A percentile compares a stretch with the other conserved stretches of the same genome.
phyloP scores from a whole-genome alignment of 2,888 invertebrate species.

The Frankliniella intonsa region DNA sequence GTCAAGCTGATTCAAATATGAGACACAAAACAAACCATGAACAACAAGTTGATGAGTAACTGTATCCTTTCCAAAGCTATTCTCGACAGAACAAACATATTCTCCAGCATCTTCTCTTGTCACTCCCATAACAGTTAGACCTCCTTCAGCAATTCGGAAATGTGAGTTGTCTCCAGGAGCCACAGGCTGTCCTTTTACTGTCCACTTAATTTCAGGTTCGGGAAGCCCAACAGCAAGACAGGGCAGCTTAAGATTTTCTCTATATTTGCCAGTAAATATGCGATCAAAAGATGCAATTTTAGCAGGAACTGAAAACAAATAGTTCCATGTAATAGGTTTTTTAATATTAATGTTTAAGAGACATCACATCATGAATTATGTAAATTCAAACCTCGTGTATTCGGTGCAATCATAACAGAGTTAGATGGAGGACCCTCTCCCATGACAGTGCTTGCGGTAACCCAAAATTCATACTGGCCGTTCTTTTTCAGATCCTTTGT shows the following conservation, averaged over 20 bases:
- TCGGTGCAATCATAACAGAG: slow-evolving; percentile 78
- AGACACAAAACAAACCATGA: slow-evolving; percentile 55
- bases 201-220: slow-evolving; percentile 84
- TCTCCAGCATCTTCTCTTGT: slow-evolving; percentile 88
- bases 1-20: background rate
- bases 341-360: background rate
- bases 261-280: slow-evolving; percentile 85
- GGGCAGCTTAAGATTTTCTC: slow-evolving; percentile 85
- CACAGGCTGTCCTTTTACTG: slow-evolving; percentile 48
- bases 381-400: slow-evolving; percentile 60
- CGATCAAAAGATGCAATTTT: slow-evolving; percentile 93
- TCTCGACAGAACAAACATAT: slow-evolving; percentile 89
- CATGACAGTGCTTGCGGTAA: slow-evolving; percentile 88
- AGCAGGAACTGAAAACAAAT: slow-evolving; percentile 68
- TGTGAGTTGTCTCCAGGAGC: background rate
- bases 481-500: slow-evolving; percentile 76
- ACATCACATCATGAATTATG: background rate
- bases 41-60: slow-evolving; percentile 86
- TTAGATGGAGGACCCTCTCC: slow-evolving; percentile 90
- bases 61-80: slow-evolving; percentile 86
- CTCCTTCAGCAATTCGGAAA: slow-evolving; percentile 59
- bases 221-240: slow-evolving; percentile 91
- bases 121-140: slow-evolving; percentile 83
- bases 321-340: background rate
- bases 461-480: slow-evolving; percentile 88